Percentiles rank a stretch among this genome's conserved stretches.
Conservation (phyloP, 2,113 vertebrate genomes). For the Sinocyclocheilus maitianheensis region DNA sequence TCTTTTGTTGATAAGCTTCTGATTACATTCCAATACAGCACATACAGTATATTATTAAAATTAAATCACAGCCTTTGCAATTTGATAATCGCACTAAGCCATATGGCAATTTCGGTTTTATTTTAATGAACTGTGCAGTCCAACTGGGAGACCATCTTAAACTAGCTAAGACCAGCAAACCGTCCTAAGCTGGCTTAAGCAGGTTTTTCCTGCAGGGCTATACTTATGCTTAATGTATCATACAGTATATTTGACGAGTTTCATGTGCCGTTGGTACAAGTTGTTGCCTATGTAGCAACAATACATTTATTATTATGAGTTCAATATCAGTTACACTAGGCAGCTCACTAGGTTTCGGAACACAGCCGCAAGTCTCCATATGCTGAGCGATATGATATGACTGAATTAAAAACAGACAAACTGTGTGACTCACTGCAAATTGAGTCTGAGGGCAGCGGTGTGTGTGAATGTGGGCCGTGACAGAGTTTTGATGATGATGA, state of each 20-base stretch:
- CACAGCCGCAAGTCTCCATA: neutral
- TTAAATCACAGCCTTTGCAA: no score
- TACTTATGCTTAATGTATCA: no score
- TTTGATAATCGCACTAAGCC: no score
- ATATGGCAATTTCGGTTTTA: no score
- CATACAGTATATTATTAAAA: no score
- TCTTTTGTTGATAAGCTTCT: no score
- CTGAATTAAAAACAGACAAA: neutral
- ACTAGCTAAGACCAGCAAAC: neutral
- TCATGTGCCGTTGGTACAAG: neutral
- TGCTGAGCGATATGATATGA: neutral
- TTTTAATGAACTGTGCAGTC: no score
- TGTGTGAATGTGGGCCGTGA: neutral
- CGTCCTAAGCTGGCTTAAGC: neutral
- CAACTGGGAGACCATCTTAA: neutral
- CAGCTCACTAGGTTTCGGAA: neutral
- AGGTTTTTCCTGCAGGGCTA: neutral
- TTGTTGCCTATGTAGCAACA: neutral
- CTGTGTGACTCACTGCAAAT: neutral
- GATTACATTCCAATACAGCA: no score
- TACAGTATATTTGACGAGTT: no score
- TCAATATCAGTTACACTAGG: neutral
- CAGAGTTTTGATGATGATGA: slow-evolving; percentile 20
- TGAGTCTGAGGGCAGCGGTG: neutral
- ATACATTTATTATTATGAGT: neutral